Conservation (phyloP, 2,113 vertebrate species). For the Megaptera novaeangliae region DNA sequence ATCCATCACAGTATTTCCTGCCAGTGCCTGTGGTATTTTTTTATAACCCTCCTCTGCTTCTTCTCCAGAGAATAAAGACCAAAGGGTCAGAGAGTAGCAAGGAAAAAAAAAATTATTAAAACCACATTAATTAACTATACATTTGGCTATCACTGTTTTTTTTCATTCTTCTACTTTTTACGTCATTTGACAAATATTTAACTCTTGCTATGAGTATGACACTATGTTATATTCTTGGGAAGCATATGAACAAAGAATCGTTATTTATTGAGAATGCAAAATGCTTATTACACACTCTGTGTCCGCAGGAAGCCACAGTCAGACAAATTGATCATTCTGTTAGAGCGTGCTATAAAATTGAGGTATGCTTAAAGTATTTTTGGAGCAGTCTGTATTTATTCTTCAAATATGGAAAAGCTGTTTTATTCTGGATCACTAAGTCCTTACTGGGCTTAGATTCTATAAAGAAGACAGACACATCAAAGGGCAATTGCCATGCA, state of each 20-base stretch:
- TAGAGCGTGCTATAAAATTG: background rate
- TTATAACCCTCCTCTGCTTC: background rate
- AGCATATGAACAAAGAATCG: background rate
- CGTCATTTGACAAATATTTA: background rate
- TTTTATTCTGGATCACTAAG: background rate
- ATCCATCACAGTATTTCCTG: background rate
- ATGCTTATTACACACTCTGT: background rate
- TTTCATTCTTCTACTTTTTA: background rate
- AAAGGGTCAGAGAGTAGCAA: background rate
- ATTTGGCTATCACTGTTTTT: background rate
- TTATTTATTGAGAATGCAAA: background rate
- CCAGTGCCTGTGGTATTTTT: background rate
- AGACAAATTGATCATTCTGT: background rate
- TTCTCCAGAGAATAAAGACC: background rate
- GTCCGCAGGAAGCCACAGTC: background rate
- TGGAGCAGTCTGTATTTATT: background rate
- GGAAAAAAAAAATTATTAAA: background rate
- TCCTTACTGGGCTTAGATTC: background rate
- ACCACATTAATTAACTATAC: background rate
- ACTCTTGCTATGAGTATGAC: background rate
- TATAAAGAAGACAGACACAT: fast-evolving
- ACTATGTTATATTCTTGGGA: background rate
- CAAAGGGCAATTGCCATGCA: fast-evolving
- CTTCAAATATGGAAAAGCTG: background rate
- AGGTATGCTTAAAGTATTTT: background rate